A percentile compares a stretch with the other conserved stretches of the same genome.
phyloP scores from a whole-genome alignment of 1,140 invertebrate genomes.

The Phocides pigmalion region DNA sequence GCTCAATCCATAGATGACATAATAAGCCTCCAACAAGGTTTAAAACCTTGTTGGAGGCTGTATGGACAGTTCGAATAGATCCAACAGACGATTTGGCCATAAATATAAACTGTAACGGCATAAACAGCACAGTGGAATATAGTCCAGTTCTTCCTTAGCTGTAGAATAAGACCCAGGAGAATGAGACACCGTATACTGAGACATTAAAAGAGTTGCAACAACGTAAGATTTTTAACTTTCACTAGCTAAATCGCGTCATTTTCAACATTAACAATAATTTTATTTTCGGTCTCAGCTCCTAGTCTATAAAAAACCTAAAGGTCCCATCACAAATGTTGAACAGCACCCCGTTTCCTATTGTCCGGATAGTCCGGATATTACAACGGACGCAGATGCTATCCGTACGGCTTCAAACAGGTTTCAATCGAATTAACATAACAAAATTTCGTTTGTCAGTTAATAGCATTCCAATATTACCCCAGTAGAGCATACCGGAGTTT shows the following conservation, averaged over 20 bases:
- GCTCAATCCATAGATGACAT: too few species aligned
- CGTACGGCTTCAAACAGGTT: constrained; percentile 22
- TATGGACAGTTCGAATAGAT: too few species aligned
- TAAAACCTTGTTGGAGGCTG: too few species aligned
- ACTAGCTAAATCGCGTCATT: background rate
- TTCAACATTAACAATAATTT: background rate
- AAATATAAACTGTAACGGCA: too few species aligned
- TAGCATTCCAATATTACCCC: background rate
- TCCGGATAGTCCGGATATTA: constrained; percentile 22
- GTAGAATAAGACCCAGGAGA: too few species aligned
- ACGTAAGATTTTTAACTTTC: background rate
- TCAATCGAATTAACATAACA: constrained; percentile 32
- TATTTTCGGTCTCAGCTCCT: background rate
- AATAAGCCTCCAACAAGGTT: too few species aligned
- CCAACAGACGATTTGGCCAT: too few species aligned
- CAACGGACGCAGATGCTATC: constrained; percentile 31
- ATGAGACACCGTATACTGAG: too few species aligned
- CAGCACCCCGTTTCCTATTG: constrained; percentile 25
- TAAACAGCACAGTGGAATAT: too few species aligned
- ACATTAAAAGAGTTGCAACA: too few species aligned
- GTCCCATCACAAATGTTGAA: constrained; percentile 34
- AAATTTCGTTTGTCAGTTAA: constrained; percentile 28
- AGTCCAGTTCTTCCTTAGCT: too few species aligned
- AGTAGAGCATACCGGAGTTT: constrained; percentile 14
- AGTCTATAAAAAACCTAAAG: constrained; percentile 20